Evolutionary conservation across 37 sponge, comb jelly and placozoan genomes (phyloP), one percentile per base, ranked within the genome.

Genomic region (Tethya wilhelma): DNA sequence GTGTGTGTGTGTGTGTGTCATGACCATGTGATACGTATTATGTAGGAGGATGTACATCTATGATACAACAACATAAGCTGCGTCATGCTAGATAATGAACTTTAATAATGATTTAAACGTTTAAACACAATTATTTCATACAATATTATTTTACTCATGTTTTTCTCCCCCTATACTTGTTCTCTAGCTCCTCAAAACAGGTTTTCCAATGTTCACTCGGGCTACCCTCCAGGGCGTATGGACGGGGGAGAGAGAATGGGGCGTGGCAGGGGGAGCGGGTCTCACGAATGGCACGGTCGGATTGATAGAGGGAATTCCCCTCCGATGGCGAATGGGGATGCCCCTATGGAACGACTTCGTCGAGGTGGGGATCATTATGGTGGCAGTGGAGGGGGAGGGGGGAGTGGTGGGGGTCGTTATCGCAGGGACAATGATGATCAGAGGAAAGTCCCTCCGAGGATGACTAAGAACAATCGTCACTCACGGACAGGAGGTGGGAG

Each of bases 171-270:
- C n/a, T n/a, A n/a, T n/a, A n/a, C n/a, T n/a, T n/a, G n/a, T n/a
- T n/a, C n/a, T n/a, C n/a, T n/a, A 64, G 66, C 33, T 6, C 66
- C 66, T 64, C 66, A n/a, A 4, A 64, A 64, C 36, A n/a, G 66
- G 66, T 64, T 64, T 31, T 19, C 31, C 31, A 64, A 31, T 31
- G 5, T 29, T 30, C n/a, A n/a, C n/a, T n/a, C n/a, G n/a, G n/a
- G n/a, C n/a, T n/a, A n/a, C n/a, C 31, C 31, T 32, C 66, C 36
- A 19, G 19, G 32, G 19, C 31, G 19, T 3, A 31, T 64, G 34
- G 31, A 29, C 32, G 66, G 66, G 14, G 14, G 53, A 19, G 53
- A 49, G 53, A 9, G 14, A 9, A 9, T 14, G 14, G 53, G 9
- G 9, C 14, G 53, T 49, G 53, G 53, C 14, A 9, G 53, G 9